Evolutionary conservation across 2,113 vertebrate genomes (phyloP).

Genomic region (Acanthisitta chloris): DNA sequence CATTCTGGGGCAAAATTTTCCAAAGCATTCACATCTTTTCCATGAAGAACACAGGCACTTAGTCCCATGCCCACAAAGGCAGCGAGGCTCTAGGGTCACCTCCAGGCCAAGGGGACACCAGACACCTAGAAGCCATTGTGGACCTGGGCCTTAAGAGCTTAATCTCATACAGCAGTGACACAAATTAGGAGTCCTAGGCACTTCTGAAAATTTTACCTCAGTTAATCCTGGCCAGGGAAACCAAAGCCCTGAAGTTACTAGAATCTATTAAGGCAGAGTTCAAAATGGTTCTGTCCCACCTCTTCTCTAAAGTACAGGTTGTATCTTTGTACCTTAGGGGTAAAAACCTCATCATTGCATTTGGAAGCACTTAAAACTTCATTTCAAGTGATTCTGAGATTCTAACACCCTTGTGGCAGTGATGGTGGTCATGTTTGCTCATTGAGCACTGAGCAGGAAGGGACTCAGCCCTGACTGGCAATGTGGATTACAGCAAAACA

Average conservation of each 20-base stretch:
- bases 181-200: background rate
- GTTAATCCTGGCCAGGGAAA: conserved; percentile 21
- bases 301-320: background rate
- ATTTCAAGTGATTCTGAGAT: background rate
- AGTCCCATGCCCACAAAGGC: background rate
- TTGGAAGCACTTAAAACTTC: conserved; percentile 11
- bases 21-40: background rate
- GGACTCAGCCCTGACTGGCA: background rate
- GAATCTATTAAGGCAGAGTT: conserved; percentile 53
- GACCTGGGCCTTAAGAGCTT: background rate
- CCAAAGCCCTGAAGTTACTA: conserved; percentile 9
- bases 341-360: background rate
- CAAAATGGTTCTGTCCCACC: background rate
- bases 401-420: background rate
- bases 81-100: background rate
- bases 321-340: background rate
- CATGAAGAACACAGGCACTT: background rate
- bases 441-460: background rate
- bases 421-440: background rate
- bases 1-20: conserved; percentile 27
- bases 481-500: background rate
- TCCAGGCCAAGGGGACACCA: background rate
- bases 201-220: conserved; percentile 47
- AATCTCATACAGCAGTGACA: background rate
- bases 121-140: background rate